Evolutionary conservation across 30 jellyfish, hydroid and myxozoan species (phyloP).

Genomic region (Nemopilema nomurai): DNA sequence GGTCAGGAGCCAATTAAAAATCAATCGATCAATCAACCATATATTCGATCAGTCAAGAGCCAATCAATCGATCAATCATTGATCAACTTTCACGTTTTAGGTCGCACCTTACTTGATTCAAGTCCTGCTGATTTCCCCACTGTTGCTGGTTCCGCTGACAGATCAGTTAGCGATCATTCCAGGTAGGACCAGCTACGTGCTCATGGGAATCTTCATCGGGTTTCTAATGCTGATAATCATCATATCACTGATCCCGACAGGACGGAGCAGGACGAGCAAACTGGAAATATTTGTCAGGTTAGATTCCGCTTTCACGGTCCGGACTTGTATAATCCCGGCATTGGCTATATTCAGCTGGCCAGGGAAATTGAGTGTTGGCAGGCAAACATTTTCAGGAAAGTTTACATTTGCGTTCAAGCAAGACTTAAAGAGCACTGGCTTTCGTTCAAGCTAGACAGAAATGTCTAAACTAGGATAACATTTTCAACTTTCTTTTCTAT

Average conservation of each 20-base stretch:
- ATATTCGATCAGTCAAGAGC: no score
- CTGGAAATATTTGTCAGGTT: slow-evolving; percentile 65
- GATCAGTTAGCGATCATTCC: slow-evolving; percentile 9
- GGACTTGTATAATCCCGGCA: no score
- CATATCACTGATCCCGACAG: slow-evolving; percentile 68
- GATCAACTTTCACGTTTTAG: slow-evolving; percentile 9
- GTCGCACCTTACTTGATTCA: slow-evolving; percentile 61
- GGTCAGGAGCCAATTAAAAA: no score
- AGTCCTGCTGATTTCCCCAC: slow-evolving; percentile 37
- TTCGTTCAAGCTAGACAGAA: no score
- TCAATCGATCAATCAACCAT: no score
- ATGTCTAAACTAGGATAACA: no score
- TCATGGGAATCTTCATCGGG: slow-evolving; percentile 55
- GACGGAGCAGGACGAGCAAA: slow-evolving; percentile 42
- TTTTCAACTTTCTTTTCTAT: no score
- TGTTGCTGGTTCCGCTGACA: slow-evolving; percentile 56
- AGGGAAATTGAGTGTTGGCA: no score
- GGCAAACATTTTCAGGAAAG: no score
- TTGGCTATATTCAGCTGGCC: no score
- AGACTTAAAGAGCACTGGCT: no score
- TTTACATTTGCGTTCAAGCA: no score
- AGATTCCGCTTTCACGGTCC: neutral
- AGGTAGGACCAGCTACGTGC: slow-evolving; percentile 2
- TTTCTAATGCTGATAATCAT: slow-evolving; percentile 14
- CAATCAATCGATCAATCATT: neutral